Evolutionary conservation across 2,797 vertebrate genomes (phyloP).

Genomic region (Ciconia nigra): DNA sequence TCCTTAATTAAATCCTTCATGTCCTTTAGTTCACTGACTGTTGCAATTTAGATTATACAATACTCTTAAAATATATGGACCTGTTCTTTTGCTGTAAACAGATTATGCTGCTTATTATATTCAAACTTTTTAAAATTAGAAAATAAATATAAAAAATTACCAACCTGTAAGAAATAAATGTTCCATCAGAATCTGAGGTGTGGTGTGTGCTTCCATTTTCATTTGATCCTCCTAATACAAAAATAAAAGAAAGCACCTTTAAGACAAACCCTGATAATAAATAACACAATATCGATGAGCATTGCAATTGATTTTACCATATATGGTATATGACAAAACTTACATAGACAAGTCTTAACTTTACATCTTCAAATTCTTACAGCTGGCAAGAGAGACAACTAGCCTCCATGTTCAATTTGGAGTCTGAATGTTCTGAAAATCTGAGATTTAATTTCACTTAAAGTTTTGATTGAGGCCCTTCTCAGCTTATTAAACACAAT

Average conservation of each 20-base stretch:
- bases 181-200: constrained; percentile 82
- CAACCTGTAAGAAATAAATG: constrained; percentile 92
- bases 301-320: not conserved
- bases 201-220: constrained; percentile 78
- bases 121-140: not conserved
- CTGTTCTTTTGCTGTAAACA: not conserved
- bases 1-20: not conserved
- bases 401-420: not conserved
- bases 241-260: not conserved
- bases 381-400: not conserved
- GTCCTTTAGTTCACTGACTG: not conserved
- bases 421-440: not conserved
- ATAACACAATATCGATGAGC: not conserved
- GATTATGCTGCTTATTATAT: not conserved
- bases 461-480: not conserved
- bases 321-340: not conserved
- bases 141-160: not conserved
- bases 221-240: constrained; percentile 77
- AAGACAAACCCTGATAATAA: not conserved
- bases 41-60: not conserved
- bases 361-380: not conserved
- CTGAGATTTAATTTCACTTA: not conserved
- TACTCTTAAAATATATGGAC: not conserved
- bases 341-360: not conserved
- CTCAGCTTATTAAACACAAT: not conserved